Evolutionary conservation across 2,888 invertebrate genomes (phyloP), one percentile per base, ranked within the genome.

Genomic region (Vandiemenella viatica): DNA sequence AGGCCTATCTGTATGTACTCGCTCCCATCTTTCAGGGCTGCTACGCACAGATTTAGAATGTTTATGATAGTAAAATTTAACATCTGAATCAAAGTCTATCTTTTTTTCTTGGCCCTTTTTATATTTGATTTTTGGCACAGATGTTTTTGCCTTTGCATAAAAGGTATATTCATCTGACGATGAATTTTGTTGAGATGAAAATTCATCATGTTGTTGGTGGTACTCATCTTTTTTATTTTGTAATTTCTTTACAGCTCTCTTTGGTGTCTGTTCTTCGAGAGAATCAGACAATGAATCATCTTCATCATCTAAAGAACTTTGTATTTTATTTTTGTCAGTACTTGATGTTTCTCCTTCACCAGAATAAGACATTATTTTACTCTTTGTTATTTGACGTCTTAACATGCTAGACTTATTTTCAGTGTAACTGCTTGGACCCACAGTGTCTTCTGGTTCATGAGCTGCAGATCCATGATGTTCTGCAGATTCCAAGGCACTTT

Each of bases 401-500:
- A 55, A 37, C 32, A 55, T 48, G 42, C 53, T 55, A 4, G 48
- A 48, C 37, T 55, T 55, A 26, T 50, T 55, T 38, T 55, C 53
- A 3, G 52, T 23, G 40, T 55, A 55, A n/a, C 18, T 37, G 5
- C 32, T 32, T 32, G 32, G 10, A 13, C 32, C 23, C 21, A 22
- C 20, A 22, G n/a, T 32, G n/a, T 32, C 32, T 32, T 32, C 32
- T 32, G 32, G 32, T 32, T 10, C 37, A 32, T 44, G 38, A 13
- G 40, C 45, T 43, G 42, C 38, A 10, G 46, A 49, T 7, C 43
- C 49, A 17, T 51, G 48, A 8, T 51, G 20, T 22, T 51, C 56
- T 7, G 52, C 51, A 6, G 51, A 52, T 44, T 56, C 55, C 16
- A 53, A 37, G 3, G 54, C 52, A 46, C 57, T 60, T 53, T 62